Conservation (phyloP, 2,888 invertebrate genomes). For the Argyra leucocephala region DNA sequence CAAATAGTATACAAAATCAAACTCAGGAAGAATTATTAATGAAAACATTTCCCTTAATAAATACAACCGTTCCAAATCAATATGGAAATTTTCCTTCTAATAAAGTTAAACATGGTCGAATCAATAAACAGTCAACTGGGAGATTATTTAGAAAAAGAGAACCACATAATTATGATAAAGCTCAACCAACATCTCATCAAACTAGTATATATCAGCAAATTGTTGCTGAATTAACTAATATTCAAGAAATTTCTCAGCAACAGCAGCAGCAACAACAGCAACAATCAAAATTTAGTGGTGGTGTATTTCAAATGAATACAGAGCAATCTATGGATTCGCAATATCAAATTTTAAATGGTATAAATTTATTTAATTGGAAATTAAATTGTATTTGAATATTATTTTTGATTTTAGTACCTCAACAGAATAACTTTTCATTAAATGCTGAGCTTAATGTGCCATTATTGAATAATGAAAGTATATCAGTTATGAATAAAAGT, state of each 20-base stretch:
- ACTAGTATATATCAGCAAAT: conserved; percentile 44
- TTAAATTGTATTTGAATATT: not conserved
- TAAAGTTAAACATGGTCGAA: conserved; percentile 9
- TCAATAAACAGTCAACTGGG: not conserved
- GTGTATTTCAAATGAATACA: conserved; percentile 14
- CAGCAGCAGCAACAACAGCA: conserved; percentile 29
- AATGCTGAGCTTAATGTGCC: not conserved
- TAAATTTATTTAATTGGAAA: not conserved
- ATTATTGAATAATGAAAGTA: not conserved
- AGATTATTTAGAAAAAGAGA: conserved; percentile 32
- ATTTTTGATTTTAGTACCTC: not conserved
- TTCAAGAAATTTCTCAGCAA: conserved; percentile 31
- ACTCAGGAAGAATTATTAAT: conserved; percentile 10
- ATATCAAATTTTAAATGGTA: not conserved
- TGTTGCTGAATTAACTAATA: conserved; percentile 34
- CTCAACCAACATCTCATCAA: conserved; percentile 43
- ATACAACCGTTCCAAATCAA: conserved; percentile 4
- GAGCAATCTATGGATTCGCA: conserved; percentile 15
- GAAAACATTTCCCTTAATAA: conserved; percentile 1
- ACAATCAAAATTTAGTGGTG: conserved; percentile 12
- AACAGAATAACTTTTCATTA: not conserved
- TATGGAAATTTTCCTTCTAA: conserved; percentile 10
- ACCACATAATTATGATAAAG: conserved; percentile 44
- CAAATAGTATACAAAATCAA: conserved; percentile 9
- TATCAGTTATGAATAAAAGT: not conserved